Evolutionary conservation across 2,113 vertebrate species (phyloP).

Genomic region (Muntiacus reevesi): DNA sequence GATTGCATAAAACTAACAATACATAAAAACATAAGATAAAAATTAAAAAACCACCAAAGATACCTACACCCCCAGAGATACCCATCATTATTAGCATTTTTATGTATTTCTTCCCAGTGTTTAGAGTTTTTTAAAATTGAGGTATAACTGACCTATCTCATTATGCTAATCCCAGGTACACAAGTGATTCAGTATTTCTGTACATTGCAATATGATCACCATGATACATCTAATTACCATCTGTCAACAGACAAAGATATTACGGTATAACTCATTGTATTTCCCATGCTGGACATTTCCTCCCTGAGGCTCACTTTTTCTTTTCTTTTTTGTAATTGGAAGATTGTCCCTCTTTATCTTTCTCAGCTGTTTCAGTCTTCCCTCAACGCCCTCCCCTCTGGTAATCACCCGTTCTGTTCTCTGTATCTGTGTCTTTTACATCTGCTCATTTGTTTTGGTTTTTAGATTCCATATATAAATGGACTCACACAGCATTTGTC

Average conservation of each 20-base stretch:
- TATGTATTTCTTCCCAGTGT: neutral
- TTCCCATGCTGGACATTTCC: neutral
- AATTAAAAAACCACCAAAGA: neutral
- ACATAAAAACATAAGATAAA: neutral
- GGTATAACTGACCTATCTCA: neutral
- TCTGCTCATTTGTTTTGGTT: neutral
- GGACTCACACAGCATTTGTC: neutral
- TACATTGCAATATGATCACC: neutral
- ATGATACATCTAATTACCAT: neutral
- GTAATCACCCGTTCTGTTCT: neutral
- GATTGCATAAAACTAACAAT: neutral
- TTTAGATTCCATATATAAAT: neutral
- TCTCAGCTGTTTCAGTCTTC: neutral
- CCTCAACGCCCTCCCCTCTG: neutral
- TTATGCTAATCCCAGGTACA: neutral
- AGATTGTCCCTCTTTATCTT: neutral
- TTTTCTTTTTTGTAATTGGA: neutral
- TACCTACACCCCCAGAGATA: neutral
- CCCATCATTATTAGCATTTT: neutral
- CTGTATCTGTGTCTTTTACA: neutral
- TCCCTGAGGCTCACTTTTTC: neutral
- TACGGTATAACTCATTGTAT: no score
- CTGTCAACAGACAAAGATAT: neutral
- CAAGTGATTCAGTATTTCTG: neutral
- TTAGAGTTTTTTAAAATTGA: neutral